A percentile compares a stretch with the other conserved stretches of the same genome.
phyloP scores from a whole-genome alignment of 2,888 invertebrate species.

The Agrochola litura region DNA sequence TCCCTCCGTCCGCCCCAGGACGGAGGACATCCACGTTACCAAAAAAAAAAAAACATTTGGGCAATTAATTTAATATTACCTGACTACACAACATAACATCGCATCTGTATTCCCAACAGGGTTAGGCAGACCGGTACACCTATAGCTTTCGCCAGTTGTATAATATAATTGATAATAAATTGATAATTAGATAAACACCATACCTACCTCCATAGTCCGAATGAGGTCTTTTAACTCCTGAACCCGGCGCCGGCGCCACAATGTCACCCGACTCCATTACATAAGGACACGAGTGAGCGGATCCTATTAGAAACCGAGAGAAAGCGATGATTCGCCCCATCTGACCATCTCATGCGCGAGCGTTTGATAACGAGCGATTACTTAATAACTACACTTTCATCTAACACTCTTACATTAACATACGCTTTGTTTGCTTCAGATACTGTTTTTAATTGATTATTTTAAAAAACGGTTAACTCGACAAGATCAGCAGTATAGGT shows the following conservation, averaged over 20 bases:
- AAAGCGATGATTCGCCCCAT: constrained; percentile 64
- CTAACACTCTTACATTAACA: constrained; percentile 24
- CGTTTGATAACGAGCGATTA: constrained; percentile 50
- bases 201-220: too few relatives aligned
- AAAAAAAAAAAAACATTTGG: too few relatives aligned
- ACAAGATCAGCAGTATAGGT: not conserved
- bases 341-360: constrained; percentile 56
- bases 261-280: constrained; percentile 52
- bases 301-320: constrained; percentile 63
- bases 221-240: not conserved
- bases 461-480: not conserved
- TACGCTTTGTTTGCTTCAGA: constrained; percentile 19
- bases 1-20: too few relatives aligned
- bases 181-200: not conserved
- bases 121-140: not conserved
- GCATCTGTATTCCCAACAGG: too few relatives aligned
- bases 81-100: not conserved
- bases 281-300: constrained; percentile 52
- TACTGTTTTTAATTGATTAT: constrained; percentile 1
- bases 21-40: too few relatives aligned
- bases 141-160: not conserved
- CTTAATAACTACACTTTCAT: constrained; percentile 56
- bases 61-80: too few relatives aligned
- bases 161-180: not conserved
- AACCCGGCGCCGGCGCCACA: not conserved